phyloP scores from a whole-genome alignment of 2,888 invertebrate genomes.

The Archips crataeganus region DNA sequence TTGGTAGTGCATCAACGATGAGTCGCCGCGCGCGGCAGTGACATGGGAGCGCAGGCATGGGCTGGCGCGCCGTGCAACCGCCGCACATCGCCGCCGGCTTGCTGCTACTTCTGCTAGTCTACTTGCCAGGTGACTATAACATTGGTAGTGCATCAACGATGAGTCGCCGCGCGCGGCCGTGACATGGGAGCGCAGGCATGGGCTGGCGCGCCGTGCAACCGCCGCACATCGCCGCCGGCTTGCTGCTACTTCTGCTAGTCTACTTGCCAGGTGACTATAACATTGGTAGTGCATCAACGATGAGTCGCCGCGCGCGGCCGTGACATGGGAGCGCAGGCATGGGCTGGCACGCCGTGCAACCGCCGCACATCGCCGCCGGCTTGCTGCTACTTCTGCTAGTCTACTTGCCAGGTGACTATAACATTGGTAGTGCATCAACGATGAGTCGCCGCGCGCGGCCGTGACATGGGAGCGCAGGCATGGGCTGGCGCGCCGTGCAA shows the following conservation, averaged over 20 bases:
- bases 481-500: slow-evolving; percentile 96
- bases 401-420: slow-evolving; percentile 75
- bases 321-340: slow-evolving; percentile 95
- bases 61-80: slow-evolving; percentile 94
- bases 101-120: slow-evolving; percentile 83
- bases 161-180: slow-evolving; percentile 90
- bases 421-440: slow-evolving; percentile 87
- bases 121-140: slow-evolving; percentile 73
- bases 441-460: slow-evolving; percentile 91
- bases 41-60: slow-evolving; percentile 96
- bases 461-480: slow-evolving; percentile 95
- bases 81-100: slow-evolving; percentile 88
- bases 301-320: slow-evolving; percentile 90
- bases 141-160: slow-evolving; percentile 88
- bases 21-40: slow-evolving; percentile 91
- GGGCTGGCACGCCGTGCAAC: slow-evolving; percentile 95
- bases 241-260: slow-evolving; percentile 84
- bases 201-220: slow-evolving; percentile 95
- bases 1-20: slow-evolving; percentile 89
- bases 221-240: slow-evolving; percentile 88
- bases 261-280: slow-evolving; percentile 74
- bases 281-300: slow-evolving; percentile 88
- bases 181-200: slow-evolving; percentile 96
- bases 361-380: slow-evolving; percentile 88
- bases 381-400: slow-evolving; percentile 84